phyloP scores from a whole-genome alignment of 1,140 invertebrate genomes.

The Lepidurus packardi region DNA sequence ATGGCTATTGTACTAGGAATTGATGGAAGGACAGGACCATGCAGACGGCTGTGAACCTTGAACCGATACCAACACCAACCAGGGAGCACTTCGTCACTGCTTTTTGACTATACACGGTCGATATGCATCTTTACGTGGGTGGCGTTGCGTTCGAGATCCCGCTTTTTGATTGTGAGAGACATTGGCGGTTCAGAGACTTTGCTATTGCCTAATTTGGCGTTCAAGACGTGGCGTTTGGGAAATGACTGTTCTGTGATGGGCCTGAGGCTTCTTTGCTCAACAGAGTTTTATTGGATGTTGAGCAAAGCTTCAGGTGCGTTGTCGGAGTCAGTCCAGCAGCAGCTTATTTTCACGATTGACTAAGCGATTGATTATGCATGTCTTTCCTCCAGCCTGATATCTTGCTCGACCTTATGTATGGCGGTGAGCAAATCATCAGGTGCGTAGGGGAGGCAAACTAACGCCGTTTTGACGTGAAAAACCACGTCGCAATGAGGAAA shows the following conservation, averaged over 20 bases:
- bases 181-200: not conserved
- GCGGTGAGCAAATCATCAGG: slow-evolving; percentile 20
- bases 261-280: slow-evolving; percentile 21
- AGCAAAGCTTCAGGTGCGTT: slow-evolving; percentile 21
- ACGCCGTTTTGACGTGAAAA: not conserved
- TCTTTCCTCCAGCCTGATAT: slow-evolving; percentile 21
- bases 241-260: slow-evolving; percentile 18
- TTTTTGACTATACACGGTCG: slow-evolving; percentile 13
- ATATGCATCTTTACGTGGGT: not conserved
- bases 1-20: not conserved
- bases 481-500: not conserved
- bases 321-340: slow-evolving; percentile 16
- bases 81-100: not conserved
- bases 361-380: not conserved
- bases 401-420: slow-evolving; percentile 21
- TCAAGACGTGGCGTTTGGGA: not conserved
- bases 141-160: not conserved
- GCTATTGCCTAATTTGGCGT: not conserved
- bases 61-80: not conserved
- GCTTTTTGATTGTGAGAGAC: not conserved
- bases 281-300: slow-evolving; percentile 1
- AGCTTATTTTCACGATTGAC: not conserved
- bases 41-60: not conserved
- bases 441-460: slow-evolving; percentile 13
- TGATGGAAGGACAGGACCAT: not conserved